phyloP scores from a whole-genome alignment of 2,113 vertebrate genomes.

The Prochilodus magdalenae region DNA sequence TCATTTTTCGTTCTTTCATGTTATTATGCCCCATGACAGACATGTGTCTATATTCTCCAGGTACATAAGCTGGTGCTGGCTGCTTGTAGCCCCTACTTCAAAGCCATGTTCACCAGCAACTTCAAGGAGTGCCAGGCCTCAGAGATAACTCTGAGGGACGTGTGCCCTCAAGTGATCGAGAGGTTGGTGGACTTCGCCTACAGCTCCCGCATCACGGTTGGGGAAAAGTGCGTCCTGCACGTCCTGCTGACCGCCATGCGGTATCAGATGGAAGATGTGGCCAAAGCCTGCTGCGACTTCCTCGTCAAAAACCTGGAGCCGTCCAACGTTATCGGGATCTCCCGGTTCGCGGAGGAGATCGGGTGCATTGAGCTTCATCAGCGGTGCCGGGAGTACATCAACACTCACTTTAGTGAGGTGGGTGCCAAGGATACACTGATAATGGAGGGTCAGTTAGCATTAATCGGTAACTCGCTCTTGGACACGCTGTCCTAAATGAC shows the following conservation, averaged over 20 bases:
- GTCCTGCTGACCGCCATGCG: conserved; percentile 81
- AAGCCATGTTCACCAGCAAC: conserved; percentile 85
- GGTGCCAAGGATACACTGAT: not conserved
- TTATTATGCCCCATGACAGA: not conserved
- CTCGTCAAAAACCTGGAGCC: conserved; percentile 80
- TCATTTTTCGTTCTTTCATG: not conserved
- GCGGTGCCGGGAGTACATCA: conserved; percentile 78
- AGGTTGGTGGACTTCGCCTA: conserved; percentile 84
- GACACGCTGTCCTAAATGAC: too few species aligned
- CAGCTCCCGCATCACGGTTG: conserved; percentile 81
- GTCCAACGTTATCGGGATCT: conserved; percentile 81
- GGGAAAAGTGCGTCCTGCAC: conserved; percentile 81
- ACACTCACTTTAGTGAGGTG: conserved; percentile 85
- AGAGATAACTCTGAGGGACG: conserved; percentile 78
- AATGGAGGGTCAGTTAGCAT: conserved; percentile 13
- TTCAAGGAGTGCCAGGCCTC: conserved; percentile 78
- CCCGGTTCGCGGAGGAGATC: conserved; percentile 81
- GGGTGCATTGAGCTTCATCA: conserved; percentile 77
- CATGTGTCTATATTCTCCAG: conserved; percentile 54
- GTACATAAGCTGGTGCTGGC: conserved; percentile 83
- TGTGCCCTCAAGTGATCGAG: conserved; percentile 80
- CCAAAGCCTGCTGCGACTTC: conserved; percentile 82
- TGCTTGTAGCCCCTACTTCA: conserved; percentile 83
- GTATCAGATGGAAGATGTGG: conserved; percentile 83
- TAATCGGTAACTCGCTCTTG: too few species aligned